These are phyloP conservation scores for Scaptomyza parva DNA, from an alignment of 2,888 invertebrate genomes.

Conservation along the genomic window DNA sequence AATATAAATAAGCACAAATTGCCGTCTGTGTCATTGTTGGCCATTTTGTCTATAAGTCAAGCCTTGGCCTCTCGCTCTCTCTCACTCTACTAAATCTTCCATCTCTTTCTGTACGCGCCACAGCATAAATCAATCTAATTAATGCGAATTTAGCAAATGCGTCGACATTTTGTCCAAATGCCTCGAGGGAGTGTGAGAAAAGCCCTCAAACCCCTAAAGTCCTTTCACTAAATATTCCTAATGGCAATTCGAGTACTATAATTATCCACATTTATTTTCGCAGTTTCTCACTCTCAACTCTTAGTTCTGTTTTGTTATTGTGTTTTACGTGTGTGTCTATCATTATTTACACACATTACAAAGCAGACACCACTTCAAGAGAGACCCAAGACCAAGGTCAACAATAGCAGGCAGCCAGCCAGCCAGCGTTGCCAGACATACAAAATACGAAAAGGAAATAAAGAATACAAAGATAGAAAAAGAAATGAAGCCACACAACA, in stretches of 20 bases:
- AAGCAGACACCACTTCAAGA: slow-evolving; percentile 18
- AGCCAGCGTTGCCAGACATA: slow-evolving; percentile 14
- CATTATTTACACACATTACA: slow-evolving; percentile 57
- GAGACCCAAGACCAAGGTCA: slow-evolving; percentile 52
- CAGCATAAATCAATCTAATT: slow-evolving; percentile 79
- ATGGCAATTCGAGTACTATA: slow-evolving; percentile 69
- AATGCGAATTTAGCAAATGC: slow-evolving; percentile 73
- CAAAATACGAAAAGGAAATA: background rate
- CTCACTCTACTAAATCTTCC: too few relatives aligned
- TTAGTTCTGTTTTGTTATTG: slow-evolving; percentile 13
- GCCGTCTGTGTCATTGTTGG: slow-evolving; percentile 49
- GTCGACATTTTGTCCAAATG: background rate
- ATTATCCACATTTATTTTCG: slow-evolving; percentile 66
- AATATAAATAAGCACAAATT: slow-evolving; percentile 52
- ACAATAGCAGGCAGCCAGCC: background rate
- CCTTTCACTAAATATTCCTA: slow-evolving; percentile 43
- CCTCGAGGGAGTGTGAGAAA: background rate
- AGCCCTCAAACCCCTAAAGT: background rate
- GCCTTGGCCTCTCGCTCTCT: background rate
- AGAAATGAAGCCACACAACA: background rate
- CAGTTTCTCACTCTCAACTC: background rate
- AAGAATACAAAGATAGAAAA: too few relatives aligned
- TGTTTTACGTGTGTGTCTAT: slow-evolving; percentile 43
- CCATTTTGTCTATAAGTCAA: slow-evolving; percentile 66
- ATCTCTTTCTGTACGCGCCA: slow-evolving; percentile 35